Evolutionary conservation across 2,797 vertebrate species (phyloP).

Genomic region (Morelia viridis): DNA sequence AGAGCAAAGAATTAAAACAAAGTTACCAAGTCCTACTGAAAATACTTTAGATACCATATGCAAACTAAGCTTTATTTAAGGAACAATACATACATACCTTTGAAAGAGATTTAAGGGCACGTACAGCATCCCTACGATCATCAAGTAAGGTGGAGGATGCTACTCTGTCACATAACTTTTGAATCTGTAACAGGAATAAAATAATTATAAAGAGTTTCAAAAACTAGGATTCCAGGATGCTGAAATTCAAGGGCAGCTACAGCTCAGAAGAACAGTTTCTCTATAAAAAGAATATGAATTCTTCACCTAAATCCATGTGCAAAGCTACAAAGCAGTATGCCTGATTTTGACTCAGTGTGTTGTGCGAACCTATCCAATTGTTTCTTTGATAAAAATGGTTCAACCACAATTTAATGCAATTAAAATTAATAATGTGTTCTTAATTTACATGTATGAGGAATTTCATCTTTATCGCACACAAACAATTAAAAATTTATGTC

Average conservation of each 20-base stretch:
- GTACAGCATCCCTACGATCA: constrained; percentile 94
- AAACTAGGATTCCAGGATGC: not conserved
- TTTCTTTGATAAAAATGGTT: not conserved
- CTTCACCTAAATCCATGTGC: not conserved
- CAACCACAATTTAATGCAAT: not conserved
- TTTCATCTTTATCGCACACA: no score
- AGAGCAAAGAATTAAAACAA: not conserved
- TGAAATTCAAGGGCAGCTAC: not conserved
- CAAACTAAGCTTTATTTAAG: not conserved
- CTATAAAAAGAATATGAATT: not conserved
- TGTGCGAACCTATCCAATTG: not conserved
- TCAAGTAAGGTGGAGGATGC: constrained; percentile 94
- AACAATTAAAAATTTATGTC: no score
- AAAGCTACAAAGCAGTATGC: not conserved
- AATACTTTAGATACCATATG: not conserved
- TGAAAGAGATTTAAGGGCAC: constrained; percentile 93
- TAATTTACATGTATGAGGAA: no score
- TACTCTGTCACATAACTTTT: constrained; percentile 95
- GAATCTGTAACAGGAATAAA: constrained; percentile 81
- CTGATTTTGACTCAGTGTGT: not conserved
- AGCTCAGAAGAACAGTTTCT: not conserved
- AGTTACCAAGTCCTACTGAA: accelerated
- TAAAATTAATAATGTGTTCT: not conserved
- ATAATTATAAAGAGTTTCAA: not conserved
- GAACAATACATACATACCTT: constrained; percentile 76